Evolutionary conservation across 1,140 invertebrate genomes (phyloP).

Genomic region (Conopomorpha cramerella): DNA sequence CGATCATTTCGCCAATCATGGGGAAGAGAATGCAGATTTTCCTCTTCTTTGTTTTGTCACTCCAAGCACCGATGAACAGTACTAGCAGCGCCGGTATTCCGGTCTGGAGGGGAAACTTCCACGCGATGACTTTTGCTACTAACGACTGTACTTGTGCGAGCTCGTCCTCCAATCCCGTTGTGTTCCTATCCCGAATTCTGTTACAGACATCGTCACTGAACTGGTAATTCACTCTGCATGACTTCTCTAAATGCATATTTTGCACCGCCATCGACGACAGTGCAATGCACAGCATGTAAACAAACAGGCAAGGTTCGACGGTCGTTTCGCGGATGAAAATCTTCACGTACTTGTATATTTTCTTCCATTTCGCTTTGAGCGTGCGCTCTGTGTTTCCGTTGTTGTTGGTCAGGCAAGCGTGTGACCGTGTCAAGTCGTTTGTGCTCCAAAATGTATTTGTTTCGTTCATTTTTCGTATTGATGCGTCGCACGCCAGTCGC

Average conservation of each 20-base stretch:
- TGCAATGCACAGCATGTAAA: slow-evolving; percentile 42
- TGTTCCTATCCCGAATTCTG: slow-evolving; percentile 55
- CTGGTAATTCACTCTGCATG: slow-evolving; percentile 67
- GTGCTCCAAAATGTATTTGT: too few relatives aligned
- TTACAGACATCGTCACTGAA: slow-evolving; percentile 63
- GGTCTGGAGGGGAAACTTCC: slow-evolving; percentile 53
- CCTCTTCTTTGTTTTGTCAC: slow-evolving; percentile 66
- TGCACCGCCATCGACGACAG: slow-evolving; percentile 43
- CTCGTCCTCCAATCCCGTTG: slow-evolving; percentile 40
- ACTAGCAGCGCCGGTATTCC: slow-evolving; percentile 65
- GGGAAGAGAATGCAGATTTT: slow-evolving; percentile 69
- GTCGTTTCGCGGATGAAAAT: slow-evolving; percentile 30
- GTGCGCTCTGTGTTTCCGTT: too few relatives aligned
- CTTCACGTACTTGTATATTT: slow-evolving; percentile 27
- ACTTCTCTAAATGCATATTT: slow-evolving; percentile 56
- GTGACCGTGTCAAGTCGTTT: slow-evolving; percentile 39
- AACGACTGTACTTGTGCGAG: slow-evolving; percentile 62
- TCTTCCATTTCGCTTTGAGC: slow-evolving; percentile 31
- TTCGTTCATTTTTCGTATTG: too few relatives aligned
- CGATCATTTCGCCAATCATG: slow-evolving; percentile 63
- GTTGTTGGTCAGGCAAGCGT: slow-evolving; percentile 26
- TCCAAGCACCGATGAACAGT: slow-evolving; percentile 68
- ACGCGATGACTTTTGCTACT: slow-evolving; percentile 62
- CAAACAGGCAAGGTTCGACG: slow-evolving; percentile 46
- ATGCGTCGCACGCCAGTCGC: too few relatives aligned